Conservation (phyloP, 2,888 invertebrate species). For the Ophion obscuratus region DNA sequence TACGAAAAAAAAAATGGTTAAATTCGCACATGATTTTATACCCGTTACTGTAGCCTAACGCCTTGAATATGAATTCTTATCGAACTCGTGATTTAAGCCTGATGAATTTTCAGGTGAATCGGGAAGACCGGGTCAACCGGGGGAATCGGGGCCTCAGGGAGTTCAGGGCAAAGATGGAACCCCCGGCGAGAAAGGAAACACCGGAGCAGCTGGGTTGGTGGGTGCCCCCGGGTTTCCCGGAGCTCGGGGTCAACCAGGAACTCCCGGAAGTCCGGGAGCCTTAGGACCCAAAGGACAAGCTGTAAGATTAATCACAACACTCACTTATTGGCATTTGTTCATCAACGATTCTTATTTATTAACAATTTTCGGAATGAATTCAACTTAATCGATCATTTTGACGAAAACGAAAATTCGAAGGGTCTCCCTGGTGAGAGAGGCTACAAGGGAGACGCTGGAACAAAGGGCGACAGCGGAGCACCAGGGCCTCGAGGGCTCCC, state of each 20-base stretch:
- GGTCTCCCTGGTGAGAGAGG: conserved; percentile 92
- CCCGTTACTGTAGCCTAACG: too few species aligned
- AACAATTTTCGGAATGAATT: neutral
- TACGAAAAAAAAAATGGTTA: too few species aligned
- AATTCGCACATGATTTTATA: too few species aligned
- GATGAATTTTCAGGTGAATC: conserved; percentile 86
- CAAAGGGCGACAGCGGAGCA: conserved; percentile 90
- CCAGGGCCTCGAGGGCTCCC: conserved; percentile 91
- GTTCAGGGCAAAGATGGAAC: conserved; percentile 91
- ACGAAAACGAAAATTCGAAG: conserved; percentile 81
- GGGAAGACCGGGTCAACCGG: conserved; percentile 91
- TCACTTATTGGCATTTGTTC: conserved; percentile 1
- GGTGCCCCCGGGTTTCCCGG: conserved; percentile 94
- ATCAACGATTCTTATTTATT: neutral
- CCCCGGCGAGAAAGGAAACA: conserved; percentile 92
- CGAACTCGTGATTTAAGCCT: neutral
- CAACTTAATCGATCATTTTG: neutral
- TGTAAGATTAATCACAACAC: conserved; percentile 83
- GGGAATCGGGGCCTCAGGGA: conserved; percentile 91
- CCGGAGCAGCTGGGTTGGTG: conserved; percentile 89
- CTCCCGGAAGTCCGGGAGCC: conserved; percentile 90
- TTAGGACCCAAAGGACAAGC: conserved; percentile 91
- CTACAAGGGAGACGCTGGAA: conserved; percentile 91
- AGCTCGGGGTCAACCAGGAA: conserved; percentile 90
- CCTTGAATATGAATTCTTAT: neutral